Percentiles rank a stretch among this genome's conserved stretches.
Conservation (phyloP, 2,113 vertebrate species). For the Pongo pygmaeus region DNA sequence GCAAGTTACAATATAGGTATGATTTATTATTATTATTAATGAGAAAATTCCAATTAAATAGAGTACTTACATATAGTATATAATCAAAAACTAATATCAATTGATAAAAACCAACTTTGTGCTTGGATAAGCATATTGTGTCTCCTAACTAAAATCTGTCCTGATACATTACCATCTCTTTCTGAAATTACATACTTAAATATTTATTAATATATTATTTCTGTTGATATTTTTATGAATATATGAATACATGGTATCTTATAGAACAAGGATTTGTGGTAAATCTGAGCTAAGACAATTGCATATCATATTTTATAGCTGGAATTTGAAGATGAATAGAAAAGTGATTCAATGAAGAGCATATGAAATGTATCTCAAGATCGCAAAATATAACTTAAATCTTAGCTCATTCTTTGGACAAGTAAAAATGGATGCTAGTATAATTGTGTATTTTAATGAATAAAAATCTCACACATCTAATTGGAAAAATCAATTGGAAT, state of each 20-base stretch:
- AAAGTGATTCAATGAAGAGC: not conserved
- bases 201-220: not conserved
- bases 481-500: constrained; percentile 14
- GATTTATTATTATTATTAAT: not conserved
- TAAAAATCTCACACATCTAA: constrained; percentile 33
- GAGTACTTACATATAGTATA: not conserved
- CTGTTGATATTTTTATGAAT: not conserved
- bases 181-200: constrained; percentile 16
- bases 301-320: not conserved
- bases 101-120: not conserved
- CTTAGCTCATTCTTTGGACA: constrained; percentile 1
- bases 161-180: not conserved
- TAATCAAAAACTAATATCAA: not conserved
- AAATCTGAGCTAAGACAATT: not conserved
- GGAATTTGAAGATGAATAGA: not conserved
- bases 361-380: not conserved
- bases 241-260: not conserved
- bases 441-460: constrained; percentile 8
- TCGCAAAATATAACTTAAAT: constrained; percentile 22
- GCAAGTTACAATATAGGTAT: not conserved
- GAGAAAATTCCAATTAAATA: not conserved
- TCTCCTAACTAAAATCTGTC: not conserved
- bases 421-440: not conserved
- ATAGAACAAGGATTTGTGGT: not conserved
- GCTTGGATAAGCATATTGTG: not conserved